Conservation (phyloP, 2,113 vertebrate genomes). For the Tylochromis polylepis region DNA sequence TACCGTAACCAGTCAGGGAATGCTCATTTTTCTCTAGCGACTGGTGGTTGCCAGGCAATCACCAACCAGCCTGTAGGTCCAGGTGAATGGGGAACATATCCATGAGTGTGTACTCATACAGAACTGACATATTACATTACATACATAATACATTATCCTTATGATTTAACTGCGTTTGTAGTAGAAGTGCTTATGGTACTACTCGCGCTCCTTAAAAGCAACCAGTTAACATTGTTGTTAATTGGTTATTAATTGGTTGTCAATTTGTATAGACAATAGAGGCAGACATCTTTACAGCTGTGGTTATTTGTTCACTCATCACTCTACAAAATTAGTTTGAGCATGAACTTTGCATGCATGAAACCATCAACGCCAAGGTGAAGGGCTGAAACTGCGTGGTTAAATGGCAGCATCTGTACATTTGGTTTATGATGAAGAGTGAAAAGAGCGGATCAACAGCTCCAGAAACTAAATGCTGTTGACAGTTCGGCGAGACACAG, state of each 20-base stretch:
- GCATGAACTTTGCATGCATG: background rate
- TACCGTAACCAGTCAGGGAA: background rate
- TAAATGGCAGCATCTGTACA: background rate
- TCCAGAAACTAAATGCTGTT: constrained; percentile 52
- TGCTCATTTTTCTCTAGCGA: background rate
- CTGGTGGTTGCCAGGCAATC: background rate
- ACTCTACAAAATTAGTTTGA: background rate
- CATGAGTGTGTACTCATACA: background rate
- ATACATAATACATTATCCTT: background rate
- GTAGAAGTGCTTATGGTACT: background rate
- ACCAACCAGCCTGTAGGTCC: too few relatives aligned
- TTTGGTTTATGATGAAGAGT: constrained; percentile 13
- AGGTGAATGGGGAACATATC: background rate
- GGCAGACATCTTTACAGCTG: background rate
- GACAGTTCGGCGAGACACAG: constrained; percentile 46
- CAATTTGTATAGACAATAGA: background rate
- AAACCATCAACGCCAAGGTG: background rate
- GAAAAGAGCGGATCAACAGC: constrained; percentile 28
- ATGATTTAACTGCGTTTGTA: background rate
- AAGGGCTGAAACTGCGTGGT: background rate
- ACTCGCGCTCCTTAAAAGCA: background rate
- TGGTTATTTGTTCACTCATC: background rate
- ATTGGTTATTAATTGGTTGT: background rate
- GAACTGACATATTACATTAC: background rate
- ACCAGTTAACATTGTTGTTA: background rate